These are phyloP conservation scores for Platorchestia sp. DNA, from an alignment of 1,140 invertebrate species.

Conservation along the genomic window DNA sequence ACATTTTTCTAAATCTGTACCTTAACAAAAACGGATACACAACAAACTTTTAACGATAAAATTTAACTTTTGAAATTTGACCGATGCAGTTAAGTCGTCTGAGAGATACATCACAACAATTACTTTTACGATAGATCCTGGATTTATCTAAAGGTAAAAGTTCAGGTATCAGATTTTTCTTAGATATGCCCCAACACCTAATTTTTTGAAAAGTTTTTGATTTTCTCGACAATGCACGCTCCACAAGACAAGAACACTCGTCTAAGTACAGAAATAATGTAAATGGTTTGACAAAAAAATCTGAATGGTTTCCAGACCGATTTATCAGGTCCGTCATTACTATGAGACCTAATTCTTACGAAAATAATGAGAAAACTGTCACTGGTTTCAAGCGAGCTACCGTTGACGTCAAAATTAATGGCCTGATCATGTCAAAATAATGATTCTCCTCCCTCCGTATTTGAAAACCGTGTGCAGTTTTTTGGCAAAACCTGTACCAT, in stretches of 20 bases:
- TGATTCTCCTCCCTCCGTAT: background rate
- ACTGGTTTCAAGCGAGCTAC: background rate
- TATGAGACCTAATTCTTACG: background rate
- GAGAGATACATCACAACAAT: no score
- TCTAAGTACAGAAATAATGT: background rate
- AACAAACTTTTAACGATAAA: no score
- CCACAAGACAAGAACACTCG: background rate
- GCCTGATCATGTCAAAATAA: background rate
- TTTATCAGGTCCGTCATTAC: background rate
- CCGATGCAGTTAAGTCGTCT: no score
- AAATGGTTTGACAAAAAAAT: background rate
- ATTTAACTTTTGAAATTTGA: no score
- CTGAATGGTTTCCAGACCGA: background rate
- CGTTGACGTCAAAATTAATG: background rate
- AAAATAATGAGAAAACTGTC: background rate
- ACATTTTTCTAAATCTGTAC: background rate
- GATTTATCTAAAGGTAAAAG: no score
- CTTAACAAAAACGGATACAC: background rate
- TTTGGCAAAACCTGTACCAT: background rate
- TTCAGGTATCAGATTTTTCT: background rate
- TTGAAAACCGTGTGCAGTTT: background rate
- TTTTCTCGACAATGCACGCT: background rate
- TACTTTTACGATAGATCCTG: no score
- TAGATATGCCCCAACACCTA: background rate
- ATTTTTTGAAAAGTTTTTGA: background rate